Base-by-base conservation (phyloP, 2,797 vertebrate species). In the Cyprinella venusta region DNA sequence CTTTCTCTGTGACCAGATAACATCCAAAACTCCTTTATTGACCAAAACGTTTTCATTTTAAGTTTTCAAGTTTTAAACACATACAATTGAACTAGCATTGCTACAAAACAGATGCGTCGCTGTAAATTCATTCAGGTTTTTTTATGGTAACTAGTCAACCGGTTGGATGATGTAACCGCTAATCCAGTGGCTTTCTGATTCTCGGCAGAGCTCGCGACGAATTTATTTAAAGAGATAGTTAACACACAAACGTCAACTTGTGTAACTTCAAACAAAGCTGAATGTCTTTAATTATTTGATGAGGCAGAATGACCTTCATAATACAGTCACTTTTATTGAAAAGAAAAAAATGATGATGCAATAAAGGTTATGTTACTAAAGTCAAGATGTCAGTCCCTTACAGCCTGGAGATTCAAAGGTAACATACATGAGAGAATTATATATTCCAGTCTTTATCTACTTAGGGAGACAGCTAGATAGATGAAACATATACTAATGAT, bases 141-240 rank as follows among this genome's bases (percentile, higher is more conserved):
- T 8, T 12, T 12, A 1, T 0, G 10, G 3, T 42, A 12, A 42
- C 9, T 3, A 12, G 3, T 8, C 52, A 67, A 26, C 10, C 12
- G 36, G n/a, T 38, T 75, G 75, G 52, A 70, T 83, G 26, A 83
- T 38, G 81, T 83, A 83, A 83, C 74, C 15, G 12, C 5, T 69
- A 33, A 59, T 68, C 18, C 36, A 76, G 63, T 3, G 7, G 45
- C 33, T 72, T 64, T 74, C 12, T 26, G 21, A 68, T 56, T n/a
- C n/a, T n/a, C 15, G 3, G 38, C 38, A 18, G 15, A 61, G n/a
- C 33, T 38, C 38, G 40, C 40, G 59, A 63, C 18, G 0, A 15
- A 1, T 13, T 8, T 13, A 48, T 33, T 78, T 78, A 78, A 77
- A 77, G 59, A 64, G 1, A 50, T 2, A 77, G 59, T 19, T 64